Base-by-base conservation (phyloP, 2,113 vertebrate genomes). In the Tauraco erythrolophus region DNA sequence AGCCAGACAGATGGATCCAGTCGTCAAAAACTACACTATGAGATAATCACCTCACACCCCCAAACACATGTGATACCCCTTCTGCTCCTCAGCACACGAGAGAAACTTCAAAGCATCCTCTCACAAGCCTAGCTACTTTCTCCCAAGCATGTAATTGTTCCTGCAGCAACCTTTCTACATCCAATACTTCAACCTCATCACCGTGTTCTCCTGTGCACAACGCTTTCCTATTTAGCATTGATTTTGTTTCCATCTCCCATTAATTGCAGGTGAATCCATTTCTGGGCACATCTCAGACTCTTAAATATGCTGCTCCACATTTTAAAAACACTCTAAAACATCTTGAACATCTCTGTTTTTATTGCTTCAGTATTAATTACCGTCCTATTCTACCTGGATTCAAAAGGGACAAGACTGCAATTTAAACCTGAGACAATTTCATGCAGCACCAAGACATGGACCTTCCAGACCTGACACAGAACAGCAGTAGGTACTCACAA, bases 141-240 rank as follows among this genome's bases (percentile, higher is more conserved):
- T 91, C 51, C 51, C 92, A 78, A 54, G 45, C 33, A 50, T 6
- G 10, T 11, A 53, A 79, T 17, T 46, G 28, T 30, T 87, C 35
- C 84, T 89, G 91, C 77, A 62, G 86, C 84, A 51, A 76, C 57
- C 80, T 25, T 48, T 92, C 65, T 53, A 72, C 0, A 0, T 71
- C 91, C 83, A 79, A 25, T 80, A 68, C 66, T 85, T 84, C 91
- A 91, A 0, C 70, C 84, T 95, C 97, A 95, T 92, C 89, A 33
- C 53, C 48, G 48, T 50, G 53, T 68, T 76, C 92, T 92, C 92
- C 68, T 76, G 74, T 41, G 69, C 0, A 0, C 65, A 71, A 48
- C 19, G 35, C 78, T 94, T 79, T 69, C 92, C 91, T 95, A 69
- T 84, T 96, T 94, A 95, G 86, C 92, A 97, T 87, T 72, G 94